These are phyloP conservation scores for Zygaena filipendulae DNA, from an alignment of 2,888 invertebrate species.

Conservation along the genomic window DNA sequence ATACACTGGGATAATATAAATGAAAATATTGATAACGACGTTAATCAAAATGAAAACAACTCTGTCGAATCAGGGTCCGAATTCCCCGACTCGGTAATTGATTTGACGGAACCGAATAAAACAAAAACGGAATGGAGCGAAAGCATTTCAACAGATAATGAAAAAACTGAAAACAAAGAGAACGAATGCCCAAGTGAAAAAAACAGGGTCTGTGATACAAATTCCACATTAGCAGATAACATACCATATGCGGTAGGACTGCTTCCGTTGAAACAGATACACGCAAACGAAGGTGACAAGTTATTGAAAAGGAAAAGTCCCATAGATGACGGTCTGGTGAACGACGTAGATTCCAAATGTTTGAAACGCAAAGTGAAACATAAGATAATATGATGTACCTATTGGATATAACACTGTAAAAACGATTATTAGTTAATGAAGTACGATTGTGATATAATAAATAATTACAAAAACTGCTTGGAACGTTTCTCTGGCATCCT, in stretches of 20 bases:
- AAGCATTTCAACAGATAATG: conserved; percentile 23
- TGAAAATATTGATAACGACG: conserved; percentile 12
- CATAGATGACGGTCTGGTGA: conserved; percentile 27
- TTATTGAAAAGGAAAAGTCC: conserved; percentile 37
- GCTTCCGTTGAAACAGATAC: conserved; percentile 42
- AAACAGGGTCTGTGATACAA: conserved; percentile 20
- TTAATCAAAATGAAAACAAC: conserved; percentile 17
- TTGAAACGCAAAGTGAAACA: conserved; percentile 54
- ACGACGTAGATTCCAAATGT: conserved; percentile 46
- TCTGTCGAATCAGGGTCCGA: conserved; percentile 19
- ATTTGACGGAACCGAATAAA: conserved; percentile 29
- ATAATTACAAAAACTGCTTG: no score
- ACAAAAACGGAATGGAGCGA: conserved; percentile 29
- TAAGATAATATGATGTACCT: no score
- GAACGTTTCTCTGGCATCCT: no score
- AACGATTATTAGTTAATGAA: no score
- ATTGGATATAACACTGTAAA: no score
- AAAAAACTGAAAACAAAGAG: conserved; percentile 27
- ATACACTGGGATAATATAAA: conserved; percentile 11
- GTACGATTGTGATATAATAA: no score
- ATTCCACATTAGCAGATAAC: conserved; percentile 31
- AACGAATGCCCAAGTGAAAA: conserved; percentile 22
- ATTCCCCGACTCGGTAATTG: conserved; percentile 28
- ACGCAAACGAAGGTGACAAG: conserved; percentile 28
- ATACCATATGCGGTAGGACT: conserved; percentile 59